Conservation (phyloP, 1,140 invertebrate genomes). For the Drosophila bocqueti region DNA sequence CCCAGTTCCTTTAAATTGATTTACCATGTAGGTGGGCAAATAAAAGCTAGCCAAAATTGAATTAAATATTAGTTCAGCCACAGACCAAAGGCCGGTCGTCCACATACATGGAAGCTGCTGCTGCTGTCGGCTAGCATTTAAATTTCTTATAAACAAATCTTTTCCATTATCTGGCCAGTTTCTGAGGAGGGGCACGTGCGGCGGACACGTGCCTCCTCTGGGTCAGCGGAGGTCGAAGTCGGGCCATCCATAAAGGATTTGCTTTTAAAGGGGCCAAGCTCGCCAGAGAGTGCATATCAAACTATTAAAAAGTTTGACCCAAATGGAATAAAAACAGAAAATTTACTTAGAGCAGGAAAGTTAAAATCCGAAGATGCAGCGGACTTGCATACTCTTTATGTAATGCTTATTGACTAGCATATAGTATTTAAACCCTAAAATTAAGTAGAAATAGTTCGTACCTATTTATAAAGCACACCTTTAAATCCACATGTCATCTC, state of each 20-base stretch:
- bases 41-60: conserved; percentile 55
- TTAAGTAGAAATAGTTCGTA: background rate
- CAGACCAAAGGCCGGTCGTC: conserved; percentile 18
- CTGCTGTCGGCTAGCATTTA: conserved; percentile 40
- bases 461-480: background rate
- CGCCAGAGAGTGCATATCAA: conserved; percentile 51
- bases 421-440: background rate
- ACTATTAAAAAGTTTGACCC: conserved; percentile 81
- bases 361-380: background rate
- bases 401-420: background rate
- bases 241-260: conserved; percentile 47
- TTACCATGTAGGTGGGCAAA: conserved; percentile 57
- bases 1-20: conserved; percentile 66
- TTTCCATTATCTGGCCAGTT: conserved; percentile 47
- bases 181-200: conserved; percentile 26
- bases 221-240: conserved; percentile 43
- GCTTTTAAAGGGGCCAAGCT: conserved; percentile 13
- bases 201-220: conserved; percentile 27
- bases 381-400: background rate
- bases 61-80: conserved; percentile 55
- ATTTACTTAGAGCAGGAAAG: conserved; percentile 54
- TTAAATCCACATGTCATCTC: background rate
- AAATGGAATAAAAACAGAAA: conserved; percentile 78
- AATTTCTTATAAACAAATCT: conserved; percentile 70
- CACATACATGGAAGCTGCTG: conserved; percentile 4